Base-by-base conservation (phyloP, 2,113 vertebrate species). In the Hystrix cristata region DNA sequence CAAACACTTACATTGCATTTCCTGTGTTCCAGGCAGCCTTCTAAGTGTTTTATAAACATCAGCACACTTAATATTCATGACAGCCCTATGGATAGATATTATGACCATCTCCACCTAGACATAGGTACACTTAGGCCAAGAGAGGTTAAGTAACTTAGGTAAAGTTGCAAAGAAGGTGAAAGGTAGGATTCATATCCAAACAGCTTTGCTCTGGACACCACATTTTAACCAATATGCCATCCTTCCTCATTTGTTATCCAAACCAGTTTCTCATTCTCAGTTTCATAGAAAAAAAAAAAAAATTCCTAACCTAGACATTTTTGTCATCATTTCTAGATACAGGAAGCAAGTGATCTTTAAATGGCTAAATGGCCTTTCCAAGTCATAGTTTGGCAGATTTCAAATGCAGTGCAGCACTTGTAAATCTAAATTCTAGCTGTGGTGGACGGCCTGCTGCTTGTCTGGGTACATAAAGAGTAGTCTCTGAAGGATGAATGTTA, bases 1-100 rank as follows among this genome's bases (percentile, higher is more conserved):
- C 87, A 94, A 88, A 96, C 85, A 93, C 95, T 97, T 88, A 65
- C 65, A 94, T 86, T 48, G 67, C 91, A 93, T 84, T 95, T 97
- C 60, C 51, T 96, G 53, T 87, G 65, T 94, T 89, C 76, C 62
- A 89, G 83, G 34, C 89, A 95, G 72, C 83, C 4, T 93, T 79
- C 95, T 87, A 60, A 90, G 82, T 97, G 84, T 95, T 95, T 95
- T 71, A 91, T 59, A 94, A 96, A 90, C 86, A 94, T 83, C 59
- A 57, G 53, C 43, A 84, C 64, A n/a, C 94, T 96, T 89, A 86
- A 69, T 89, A 57, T 34, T 88, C 80, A 60, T 81, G 64, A 76
- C 69, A 94, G 7, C 59, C 59, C 59, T 95, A 10, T 74, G 69
- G 38, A 78, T 67, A 90, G 69, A 76, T 53, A 65, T 90, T 72